Evolutionary conservation across 2,888 invertebrate genomes (phyloP), one percentile per base, ranked within the genome.

Genomic region (Leucophenga maculata): DNA sequence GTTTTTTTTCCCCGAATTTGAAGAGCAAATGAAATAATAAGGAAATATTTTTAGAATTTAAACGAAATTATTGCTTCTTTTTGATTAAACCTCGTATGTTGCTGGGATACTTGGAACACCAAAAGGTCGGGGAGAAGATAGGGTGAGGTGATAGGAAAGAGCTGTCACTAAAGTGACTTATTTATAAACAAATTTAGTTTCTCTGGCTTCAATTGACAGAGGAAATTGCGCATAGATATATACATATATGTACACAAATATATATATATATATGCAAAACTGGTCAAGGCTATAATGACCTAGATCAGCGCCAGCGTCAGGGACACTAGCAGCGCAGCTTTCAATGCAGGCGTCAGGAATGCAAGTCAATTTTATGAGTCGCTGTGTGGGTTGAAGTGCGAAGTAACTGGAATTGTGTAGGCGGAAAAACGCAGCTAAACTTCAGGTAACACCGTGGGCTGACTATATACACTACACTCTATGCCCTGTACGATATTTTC

Each of bases 271-370:
- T 22, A 8, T n/a, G 9, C 9, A 69, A 75, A 75, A 72, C 65
- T 74, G 75, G 75, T 73, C 77, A 77, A 76, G 77, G 77, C 72
- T 74, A 67, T 59, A 65, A 50, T 75, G 76, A 71, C 75, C 76
- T 72, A 73, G 74, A 72, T 77, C 69, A 4, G 18, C 39, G 39
- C 8, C 39, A 39, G 39, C 39, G n/a, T 54, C 13, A 13, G 54
- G 54, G 54, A 22, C n/a, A 16, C 3, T 54, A 11, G 6, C 9
- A 54, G 22, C 13, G 6, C 9, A 18, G 22, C 13, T 20, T 13
- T 11, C 18, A 20, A 54, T 54, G 22, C 20, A 2, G 8, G 20
- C 22, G 54, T 54, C 18, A 54, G 11, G 3, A 54, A 54, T 22
- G 9, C 54, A 18, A 54, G 14, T 13, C 11, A 18, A 54, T 20